Conservation (phyloP, 1,140 invertebrate species). For the Oryctes rhinoceros region DNA sequence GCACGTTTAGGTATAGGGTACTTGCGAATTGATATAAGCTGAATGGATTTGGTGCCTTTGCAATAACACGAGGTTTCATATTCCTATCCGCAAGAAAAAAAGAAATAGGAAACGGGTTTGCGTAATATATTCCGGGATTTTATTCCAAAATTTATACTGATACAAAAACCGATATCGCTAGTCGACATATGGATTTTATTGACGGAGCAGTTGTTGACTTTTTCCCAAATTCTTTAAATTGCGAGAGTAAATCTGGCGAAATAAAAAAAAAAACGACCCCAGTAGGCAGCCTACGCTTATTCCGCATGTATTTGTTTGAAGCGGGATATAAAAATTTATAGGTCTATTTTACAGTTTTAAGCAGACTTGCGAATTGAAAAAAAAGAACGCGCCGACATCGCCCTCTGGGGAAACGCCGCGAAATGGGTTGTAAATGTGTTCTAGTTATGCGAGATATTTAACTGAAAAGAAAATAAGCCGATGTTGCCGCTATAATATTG, state of each 20-base stretch:
- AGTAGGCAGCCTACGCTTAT: not conserved
- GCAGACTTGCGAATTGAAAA: slow-evolving; percentile 24
- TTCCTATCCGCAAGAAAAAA: not conserved
- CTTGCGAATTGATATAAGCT: not conserved
- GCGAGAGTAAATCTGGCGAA: slow-evolving; percentile 7
- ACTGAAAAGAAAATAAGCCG: too few relatives aligned
- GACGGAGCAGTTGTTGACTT: slow-evolving; percentile 31
- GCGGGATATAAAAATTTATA: slow-evolving; percentile 17
- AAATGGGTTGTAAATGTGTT: not conserved
- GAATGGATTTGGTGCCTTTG: not conserved
- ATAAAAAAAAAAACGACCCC: not conserved
- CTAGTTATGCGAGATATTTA: not conserved
- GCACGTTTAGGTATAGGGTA: too few relatives aligned
- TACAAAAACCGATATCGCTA: slow-evolving; percentile 22
- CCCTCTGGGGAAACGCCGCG: not conserved
- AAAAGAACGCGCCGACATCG: not conserved
- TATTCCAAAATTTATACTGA: slow-evolving; percentile 21
- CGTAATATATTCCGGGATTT: not conserved
- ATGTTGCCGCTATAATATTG: too few relatives aligned
- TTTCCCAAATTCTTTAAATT: slow-evolving; percentile 33
- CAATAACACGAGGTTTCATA: not conserved
- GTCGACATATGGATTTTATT: slow-evolving; percentile 23
- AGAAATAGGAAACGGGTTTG: not conserved
- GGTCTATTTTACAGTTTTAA: slow-evolving; percentile 10
- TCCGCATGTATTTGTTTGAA: not conserved